Conservation (phyloP, 2,113 vertebrate genomes). For the Semnopithecus entellus region DNA sequence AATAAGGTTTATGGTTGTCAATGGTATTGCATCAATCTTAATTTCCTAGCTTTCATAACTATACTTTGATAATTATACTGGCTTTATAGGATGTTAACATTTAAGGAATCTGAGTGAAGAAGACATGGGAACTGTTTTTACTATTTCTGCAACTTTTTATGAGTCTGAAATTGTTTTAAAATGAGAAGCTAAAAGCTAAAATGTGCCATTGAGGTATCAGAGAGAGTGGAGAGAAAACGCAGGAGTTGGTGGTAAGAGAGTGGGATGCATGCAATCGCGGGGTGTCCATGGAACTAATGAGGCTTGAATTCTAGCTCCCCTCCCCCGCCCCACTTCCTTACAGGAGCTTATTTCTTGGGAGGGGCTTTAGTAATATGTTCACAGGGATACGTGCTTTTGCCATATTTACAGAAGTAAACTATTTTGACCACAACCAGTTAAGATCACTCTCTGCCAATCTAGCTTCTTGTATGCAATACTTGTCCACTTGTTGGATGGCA, state of each 20-base stretch:
- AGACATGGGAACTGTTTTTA: neutral
- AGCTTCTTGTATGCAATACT: neutral
- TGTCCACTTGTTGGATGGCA: neutral
- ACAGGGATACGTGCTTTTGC: neutral
- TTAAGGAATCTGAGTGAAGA: neutral
- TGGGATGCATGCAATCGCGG: fast-evolving
- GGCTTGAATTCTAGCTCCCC: too few species aligned
- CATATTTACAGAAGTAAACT: neutral
- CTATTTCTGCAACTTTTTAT: neutral
- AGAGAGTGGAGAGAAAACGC: neutral
- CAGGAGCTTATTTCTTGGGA: neutral
- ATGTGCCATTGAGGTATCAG: neutral
- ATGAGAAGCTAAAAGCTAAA: neutral
- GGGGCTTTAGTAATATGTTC: neutral
- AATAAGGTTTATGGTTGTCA: neutral
- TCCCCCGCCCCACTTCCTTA: neutral
- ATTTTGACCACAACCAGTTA: neutral
- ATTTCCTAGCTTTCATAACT: neutral
- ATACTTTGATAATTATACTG: neutral
- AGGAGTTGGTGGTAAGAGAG: neutral
- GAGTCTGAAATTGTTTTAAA: neutral
- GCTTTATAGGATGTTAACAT: neutral
- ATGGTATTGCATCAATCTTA: neutral
- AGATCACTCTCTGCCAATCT: neutral
- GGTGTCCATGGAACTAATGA: too few species aligned